Evolutionary conservation across 2,888 invertebrate species (phyloP), one percentile per base, ranked within the genome.

Genomic region (Pherbina coryleti): DNA sequence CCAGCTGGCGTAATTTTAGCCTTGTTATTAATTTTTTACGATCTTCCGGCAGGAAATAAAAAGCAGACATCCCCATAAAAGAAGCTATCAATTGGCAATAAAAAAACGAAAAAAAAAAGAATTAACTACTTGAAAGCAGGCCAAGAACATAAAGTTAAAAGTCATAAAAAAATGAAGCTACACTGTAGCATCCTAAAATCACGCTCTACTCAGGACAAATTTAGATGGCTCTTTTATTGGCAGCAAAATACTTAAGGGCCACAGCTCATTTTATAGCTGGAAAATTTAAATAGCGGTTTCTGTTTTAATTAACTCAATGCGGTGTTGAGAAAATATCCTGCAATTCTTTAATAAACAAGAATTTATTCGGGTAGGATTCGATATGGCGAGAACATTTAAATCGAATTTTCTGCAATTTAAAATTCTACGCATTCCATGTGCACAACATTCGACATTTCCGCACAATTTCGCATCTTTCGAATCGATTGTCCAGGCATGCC

Each of bases 391-490:
- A 66, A 67, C 55, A 75, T 66, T 75, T 66, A 37, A 67, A 67
- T 75, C 75, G 44, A 75, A 37, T 75, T 75, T 66, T 37, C 17
- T 55, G 7, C 75, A 75, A 75, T 67, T 75, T 75, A 67, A 75
- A 75, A 75, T 75, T 75, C 53, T 67, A 66, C 34, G 53, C 75
- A 75, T 75, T 55, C 75, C 55, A 31, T n/a, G 37, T 28, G 19
- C 8, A 17, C 22, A 49, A 34, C 34, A 34, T 34, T 67, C 69
- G 25, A 69, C 28, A 51, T 69, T 69, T 75, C 37, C 66, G 55
- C 31, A 75, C 66, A 53, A 55, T 75, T 75, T 67, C 44, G 44
- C 44, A 44, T 44, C 44, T 11, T 44, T 1, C 34, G 53, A 34
- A n/a, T 44, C 44, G 51, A 28, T 22, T 66, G 55, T 67, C 28